Conservation (phyloP, 2,888 invertebrate species). For the Alloplasta piceator region DNA sequence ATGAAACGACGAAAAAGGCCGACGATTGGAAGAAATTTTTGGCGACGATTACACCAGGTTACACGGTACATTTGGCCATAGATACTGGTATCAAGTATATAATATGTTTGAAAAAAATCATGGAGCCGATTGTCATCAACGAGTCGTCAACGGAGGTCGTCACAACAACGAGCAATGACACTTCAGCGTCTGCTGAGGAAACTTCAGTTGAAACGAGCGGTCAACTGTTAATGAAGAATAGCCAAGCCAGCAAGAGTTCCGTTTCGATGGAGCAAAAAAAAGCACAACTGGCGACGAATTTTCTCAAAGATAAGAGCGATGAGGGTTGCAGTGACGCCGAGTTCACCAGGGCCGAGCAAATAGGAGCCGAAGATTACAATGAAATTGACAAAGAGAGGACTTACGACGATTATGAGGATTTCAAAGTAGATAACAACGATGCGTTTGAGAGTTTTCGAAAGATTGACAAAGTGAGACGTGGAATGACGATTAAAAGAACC, state of each 20-base stretch:
- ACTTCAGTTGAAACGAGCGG: neutral
- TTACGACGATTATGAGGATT: constrained; percentile 5
- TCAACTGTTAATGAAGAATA: neutral
- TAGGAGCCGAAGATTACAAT: neutral
- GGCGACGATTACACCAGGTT: constrained; percentile 61
- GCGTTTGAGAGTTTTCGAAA: neutral
- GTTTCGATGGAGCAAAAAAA: neutral
- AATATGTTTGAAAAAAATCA: constrained; percentile 69
- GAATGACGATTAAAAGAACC: neutral
- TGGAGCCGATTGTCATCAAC: constrained; percentile 33
- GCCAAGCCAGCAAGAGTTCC: neutral
- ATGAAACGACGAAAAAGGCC: constrained; percentile 56
- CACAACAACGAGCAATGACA: neutral
- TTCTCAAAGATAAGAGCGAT: neutral
- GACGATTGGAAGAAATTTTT: constrained; percentile 70
- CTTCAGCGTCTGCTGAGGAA: constrained; percentile 1
- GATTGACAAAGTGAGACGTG: neutral
- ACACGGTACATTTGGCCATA: constrained; percentile 66
- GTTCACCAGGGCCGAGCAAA: no score
- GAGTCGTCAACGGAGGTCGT: constrained; percentile 2
- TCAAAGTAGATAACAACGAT: neutral
- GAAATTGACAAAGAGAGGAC: constrained; percentile 10
- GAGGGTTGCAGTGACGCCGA: constrained; percentile 5
- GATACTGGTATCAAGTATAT: constrained; percentile 68
- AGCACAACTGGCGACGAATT: neutral